phyloP scores from a whole-genome alignment of 2,888 invertebrate species.

The Xestia xanthographa region DNA sequence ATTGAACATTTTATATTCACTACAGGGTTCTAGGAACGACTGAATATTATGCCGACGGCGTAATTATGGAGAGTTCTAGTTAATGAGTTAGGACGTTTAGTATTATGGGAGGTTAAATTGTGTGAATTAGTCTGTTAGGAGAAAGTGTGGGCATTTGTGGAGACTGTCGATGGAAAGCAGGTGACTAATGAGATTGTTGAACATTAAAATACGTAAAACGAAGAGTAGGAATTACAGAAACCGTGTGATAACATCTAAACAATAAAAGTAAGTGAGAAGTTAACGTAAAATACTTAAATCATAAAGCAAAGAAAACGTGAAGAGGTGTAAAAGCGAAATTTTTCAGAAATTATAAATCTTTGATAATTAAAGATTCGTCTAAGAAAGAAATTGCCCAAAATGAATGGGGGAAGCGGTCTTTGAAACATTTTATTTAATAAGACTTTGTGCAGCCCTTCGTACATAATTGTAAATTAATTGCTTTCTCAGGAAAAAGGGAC shows the following conservation, averaged over 20 bases:
- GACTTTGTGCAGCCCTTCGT: conserved; percentile 84
- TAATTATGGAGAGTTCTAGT: conserved; percentile 46
- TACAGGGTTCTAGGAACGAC: conserved; percentile 57
- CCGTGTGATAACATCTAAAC: neutral
- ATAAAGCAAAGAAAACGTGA: conserved; percentile 26
- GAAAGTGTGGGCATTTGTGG: conserved; percentile 16
- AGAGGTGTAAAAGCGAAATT: conserved; percentile 35
- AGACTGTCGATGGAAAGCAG: neutral
- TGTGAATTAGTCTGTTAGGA: conserved; percentile 28
- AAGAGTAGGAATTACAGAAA: neutral
- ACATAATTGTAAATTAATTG: conserved; percentile 89
- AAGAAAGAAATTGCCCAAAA: conserved; percentile 80
- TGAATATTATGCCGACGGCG: conserved; percentile 50
- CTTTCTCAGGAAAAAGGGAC: conserved; percentile 81
- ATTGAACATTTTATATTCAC: conserved; percentile 84
- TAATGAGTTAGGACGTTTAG: conserved; percentile 52
- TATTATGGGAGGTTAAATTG: conserved; percentile 43
- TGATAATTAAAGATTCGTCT: conserved; percentile 77
- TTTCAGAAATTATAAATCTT: conserved; percentile 65
- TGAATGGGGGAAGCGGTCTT: conserved; percentile 78
- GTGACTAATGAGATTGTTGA: neutral
- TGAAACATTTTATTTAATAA: conserved; percentile 88
- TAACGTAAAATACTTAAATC: conserved; percentile 13
- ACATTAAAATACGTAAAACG: neutral
- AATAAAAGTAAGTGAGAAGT: neutral